A percentile compares a stretch with the other conserved stretches of the same genome.
Conservation (phyloP, 2,888 invertebrate species). For the Minunthozetes semirufus region DNA sequence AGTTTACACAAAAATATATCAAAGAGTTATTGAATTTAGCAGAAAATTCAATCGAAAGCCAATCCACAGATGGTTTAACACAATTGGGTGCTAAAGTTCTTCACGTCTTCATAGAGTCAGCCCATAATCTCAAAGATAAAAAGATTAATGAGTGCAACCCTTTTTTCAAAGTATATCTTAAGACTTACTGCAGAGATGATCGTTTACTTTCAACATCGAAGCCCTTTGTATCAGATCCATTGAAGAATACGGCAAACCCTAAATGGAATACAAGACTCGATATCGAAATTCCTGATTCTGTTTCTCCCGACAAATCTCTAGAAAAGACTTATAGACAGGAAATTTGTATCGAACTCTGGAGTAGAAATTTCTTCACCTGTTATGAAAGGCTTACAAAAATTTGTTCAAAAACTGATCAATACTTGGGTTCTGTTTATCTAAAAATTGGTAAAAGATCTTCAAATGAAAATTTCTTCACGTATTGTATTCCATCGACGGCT, state of each 20-base stretch:
- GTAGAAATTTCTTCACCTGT: not conserved
- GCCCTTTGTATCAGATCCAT: not conserved
- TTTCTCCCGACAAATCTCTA: not conserved
- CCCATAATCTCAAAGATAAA: not conserved
- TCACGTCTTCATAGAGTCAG: not conserved
- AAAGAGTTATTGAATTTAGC: not conserved
- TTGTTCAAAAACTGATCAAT: not conserved
- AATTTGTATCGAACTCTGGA: not conserved
- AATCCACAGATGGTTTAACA: not conserved
- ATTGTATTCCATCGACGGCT: not conserved
- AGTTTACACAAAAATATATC: not conserved
- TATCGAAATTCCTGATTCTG: not conserved
- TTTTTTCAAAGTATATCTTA: constrained; percentile 1
- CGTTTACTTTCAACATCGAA: not conserved
- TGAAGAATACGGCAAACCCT: not conserved
- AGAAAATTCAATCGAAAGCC: not conserved
- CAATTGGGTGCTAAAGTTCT: not conserved
- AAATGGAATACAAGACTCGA: not conserved
- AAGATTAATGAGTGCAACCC: not conserved
- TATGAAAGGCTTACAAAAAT: not conserved
- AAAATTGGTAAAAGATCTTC: constrained; percentile 3
- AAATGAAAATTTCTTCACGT: not conserved
- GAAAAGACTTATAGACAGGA: not conserved
- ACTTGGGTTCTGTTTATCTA: not conserved
- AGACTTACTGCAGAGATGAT: not conserved